A percentile compares a stretch with the other conserved stretches of the same genome.
phyloP scores from a whole-genome alignment of 2,113 vertebrate genomes.

The Fukomys damarensis region DNA sequence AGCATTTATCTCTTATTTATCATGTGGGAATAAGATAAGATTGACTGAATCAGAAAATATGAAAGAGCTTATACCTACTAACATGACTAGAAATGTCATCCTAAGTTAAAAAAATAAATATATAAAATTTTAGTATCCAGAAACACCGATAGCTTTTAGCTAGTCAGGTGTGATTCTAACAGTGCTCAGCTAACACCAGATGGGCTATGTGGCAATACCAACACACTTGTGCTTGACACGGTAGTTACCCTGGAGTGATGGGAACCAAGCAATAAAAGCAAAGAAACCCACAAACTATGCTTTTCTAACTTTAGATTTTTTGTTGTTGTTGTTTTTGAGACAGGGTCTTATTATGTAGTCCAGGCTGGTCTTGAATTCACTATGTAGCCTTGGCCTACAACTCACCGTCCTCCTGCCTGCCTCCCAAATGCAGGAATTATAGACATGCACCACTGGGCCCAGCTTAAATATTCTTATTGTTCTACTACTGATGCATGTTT shows the following conservation, averaged over 20 bases:
- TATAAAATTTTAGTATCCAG: not conserved
- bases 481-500: not conserved
- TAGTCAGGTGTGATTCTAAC: not conserved
- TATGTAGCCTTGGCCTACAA: not conserved
- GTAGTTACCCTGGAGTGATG: not conserved
- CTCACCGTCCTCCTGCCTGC: not conserved
- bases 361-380: not conserved
- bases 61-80: not conserved
- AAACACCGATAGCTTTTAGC: not conserved
- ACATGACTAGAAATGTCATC: not conserved
- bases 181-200: not conserved
- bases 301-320: not conserved
- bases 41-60: conserved; percentile 41
- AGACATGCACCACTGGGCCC: not conserved
- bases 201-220: not conserved
- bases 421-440: not conserved
- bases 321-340: not conserved
- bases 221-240: not conserved
- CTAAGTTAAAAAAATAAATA: conserved; percentile 15
- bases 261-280: not conserved
- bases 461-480: not conserved
- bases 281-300: not conserved
- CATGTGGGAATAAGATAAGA: not conserved
- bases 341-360: not conserved
- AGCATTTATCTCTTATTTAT: conserved; percentile 13